A percentile compares a stretch with the other conserved stretches of the same genome.
Evolutionary conservation across 2,888 invertebrate genomes (phyloP).

Genomic region (Chymomyza caudatula): DNA sequence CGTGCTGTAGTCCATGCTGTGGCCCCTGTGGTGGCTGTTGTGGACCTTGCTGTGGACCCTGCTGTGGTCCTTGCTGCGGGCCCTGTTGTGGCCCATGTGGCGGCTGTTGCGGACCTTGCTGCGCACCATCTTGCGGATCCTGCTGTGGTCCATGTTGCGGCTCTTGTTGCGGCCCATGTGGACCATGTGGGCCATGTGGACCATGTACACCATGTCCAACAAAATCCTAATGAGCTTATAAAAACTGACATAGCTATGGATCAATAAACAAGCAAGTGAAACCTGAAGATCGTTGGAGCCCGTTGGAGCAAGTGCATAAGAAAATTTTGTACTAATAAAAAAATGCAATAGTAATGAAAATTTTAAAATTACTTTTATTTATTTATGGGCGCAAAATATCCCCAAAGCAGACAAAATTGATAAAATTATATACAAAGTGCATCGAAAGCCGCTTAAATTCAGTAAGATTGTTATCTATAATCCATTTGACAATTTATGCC

Average conservation of each 20-base stretch:
- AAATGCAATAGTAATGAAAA: not conserved
- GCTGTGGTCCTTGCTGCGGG: slow-evolving; percentile 19
- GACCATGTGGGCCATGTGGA: not conserved
- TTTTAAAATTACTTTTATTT: no score
- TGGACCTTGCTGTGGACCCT: slow-evolving; percentile 17
- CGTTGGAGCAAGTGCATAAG: slow-evolving; percentile 47
- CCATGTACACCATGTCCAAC: not conserved
- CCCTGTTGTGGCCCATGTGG: slow-evolving; percentile 4
- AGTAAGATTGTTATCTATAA: not conserved
- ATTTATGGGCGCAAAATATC: no score
- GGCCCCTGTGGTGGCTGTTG: slow-evolving; percentile 21
- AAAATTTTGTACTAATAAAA: not conserved
- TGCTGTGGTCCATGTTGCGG: slow-evolving; percentile 33
- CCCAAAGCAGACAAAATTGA: not conserved
- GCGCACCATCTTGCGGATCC: slow-evolving; percentile 13
- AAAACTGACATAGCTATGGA: not conserved
- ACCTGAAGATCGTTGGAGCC: slow-evolving; percentile 31
- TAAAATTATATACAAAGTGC: not conserved
- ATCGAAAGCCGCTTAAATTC: no score
- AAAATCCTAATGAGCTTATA: not conserved
- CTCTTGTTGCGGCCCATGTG: not conserved
- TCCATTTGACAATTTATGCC: not conserved
- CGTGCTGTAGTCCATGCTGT: not conserved
- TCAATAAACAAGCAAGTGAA: no score
- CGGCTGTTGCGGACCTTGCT: slow-evolving; percentile 2